These are phyloP conservation scores for Suricata suricatta DNA, from an alignment of 2,113 vertebrate species.

Conservation along the genomic window DNA sequence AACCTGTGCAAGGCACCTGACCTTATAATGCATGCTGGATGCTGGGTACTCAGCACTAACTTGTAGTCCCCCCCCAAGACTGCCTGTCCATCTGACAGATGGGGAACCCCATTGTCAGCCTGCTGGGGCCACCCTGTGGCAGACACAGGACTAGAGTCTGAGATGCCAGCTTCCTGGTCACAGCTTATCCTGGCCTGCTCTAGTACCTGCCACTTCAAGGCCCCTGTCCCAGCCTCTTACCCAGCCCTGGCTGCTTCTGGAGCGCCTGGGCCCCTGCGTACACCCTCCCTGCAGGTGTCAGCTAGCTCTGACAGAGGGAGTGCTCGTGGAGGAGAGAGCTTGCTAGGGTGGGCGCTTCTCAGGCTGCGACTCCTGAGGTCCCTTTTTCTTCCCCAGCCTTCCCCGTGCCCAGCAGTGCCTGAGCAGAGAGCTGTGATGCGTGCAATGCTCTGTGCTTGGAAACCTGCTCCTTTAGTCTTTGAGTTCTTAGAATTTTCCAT, in stretches of 20 bases:
- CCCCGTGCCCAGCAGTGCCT: too few relatives aligned
- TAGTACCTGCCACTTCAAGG: neutral
- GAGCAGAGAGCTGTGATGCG: neutral
- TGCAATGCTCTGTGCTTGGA: neutral
- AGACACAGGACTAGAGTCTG: rapidly evolving
- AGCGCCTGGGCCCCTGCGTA: rapidly evolving
- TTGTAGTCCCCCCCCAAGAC: neutral
- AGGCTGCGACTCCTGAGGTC: too few relatives aligned
- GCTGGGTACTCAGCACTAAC: too few relatives aligned
- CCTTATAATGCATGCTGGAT: rapidly evolving
- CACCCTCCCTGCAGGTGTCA: neutral
- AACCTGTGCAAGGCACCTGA: rapidly evolving
- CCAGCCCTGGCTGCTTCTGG: neutral
- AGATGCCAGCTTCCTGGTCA: too few relatives aligned
- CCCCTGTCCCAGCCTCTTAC: too few relatives aligned
- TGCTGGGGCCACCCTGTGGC: neutral
- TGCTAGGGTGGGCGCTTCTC: rapidly evolving
- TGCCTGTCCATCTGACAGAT: neutral
- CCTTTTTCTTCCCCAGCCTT: too few relatives aligned
- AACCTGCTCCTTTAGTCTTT: neutral
- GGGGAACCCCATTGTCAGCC: neutral
- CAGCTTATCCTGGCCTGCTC: rapidly evolving
- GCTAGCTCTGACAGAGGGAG: neutral
- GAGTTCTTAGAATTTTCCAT: neutral
- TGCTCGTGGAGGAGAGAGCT: neutral